These are phyloP conservation scores for Andricus curvator DNA, from an alignment of 2,888 invertebrate species.

Conservation along the genomic window DNA sequence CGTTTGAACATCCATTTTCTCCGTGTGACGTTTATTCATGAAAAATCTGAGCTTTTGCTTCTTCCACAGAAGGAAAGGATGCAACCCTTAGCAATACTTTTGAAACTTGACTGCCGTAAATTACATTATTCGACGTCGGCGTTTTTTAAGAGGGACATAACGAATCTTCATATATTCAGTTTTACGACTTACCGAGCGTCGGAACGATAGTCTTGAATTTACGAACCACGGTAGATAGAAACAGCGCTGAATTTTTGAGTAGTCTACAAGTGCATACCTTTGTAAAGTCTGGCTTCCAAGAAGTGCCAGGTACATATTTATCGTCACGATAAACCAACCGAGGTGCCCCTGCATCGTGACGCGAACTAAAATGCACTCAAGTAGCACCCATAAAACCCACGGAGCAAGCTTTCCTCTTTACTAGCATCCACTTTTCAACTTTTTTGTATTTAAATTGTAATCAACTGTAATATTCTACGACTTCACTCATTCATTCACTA, in stretches of 20 bases:
- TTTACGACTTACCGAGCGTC: conserved; percentile 18
- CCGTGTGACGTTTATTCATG: not conserved
- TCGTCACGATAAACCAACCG: not conserved
- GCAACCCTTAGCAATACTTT: not conserved
- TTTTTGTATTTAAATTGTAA: no score
- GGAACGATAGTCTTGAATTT: conserved; percentile 21
- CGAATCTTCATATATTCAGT: conserved; percentile 25
- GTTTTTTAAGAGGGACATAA: conserved; percentile 14
- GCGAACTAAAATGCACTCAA: not conserved
- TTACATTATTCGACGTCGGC: conserved; percentile 8
- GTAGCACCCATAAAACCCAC: not conserved
- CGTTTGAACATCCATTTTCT: no score
- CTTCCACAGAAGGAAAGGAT: not conserved
- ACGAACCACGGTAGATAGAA: conserved; percentile 3
- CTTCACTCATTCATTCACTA: no score
- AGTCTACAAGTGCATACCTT: conserved; percentile 5
- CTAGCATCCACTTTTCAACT: no score
- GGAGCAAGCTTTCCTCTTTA: no score
- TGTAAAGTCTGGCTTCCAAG: not conserved
- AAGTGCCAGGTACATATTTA: not conserved
- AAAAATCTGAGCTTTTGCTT: not conserved
- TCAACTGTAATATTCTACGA: no score
- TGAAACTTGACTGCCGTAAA: conserved; percentile 31
- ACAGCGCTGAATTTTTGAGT: conserved; percentile 25
- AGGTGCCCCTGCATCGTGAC: not conserved